These are phyloP conservation scores for Erebia ligea DNA, from an alignment of 2,888 invertebrate genomes.

Conservation along the genomic window DNA sequence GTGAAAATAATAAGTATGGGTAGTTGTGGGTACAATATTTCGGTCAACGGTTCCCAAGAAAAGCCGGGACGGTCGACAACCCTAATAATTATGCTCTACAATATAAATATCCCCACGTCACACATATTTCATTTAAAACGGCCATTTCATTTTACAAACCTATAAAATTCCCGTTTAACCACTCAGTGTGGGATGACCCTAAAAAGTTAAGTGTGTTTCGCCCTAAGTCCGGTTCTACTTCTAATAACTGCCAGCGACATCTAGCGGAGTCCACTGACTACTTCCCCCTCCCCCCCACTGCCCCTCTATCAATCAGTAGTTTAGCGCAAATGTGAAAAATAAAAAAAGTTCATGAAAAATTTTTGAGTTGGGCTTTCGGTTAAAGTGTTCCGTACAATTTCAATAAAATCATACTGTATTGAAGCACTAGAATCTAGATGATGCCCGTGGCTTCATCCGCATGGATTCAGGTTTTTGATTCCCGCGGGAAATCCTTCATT, in stretches of 20 bases:
- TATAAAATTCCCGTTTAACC: conserved; percentile 17
- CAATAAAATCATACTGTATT: too few relatives aligned
- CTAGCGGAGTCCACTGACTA: conserved; percentile 26
- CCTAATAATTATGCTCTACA: background rate
- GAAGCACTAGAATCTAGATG: too few relatives aligned
- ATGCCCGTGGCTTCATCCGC: too few relatives aligned
- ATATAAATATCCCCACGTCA: background rate
- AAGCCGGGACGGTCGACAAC: background rate
- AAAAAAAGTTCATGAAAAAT: conserved; percentile 45
- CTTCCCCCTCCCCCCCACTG: background rate
- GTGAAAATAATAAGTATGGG: too few relatives aligned
- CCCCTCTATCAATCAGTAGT: conserved; percentile 62
- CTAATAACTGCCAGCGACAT: conserved; percentile 31
- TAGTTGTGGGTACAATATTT: background rate
- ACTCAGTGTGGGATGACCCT: conserved; percentile 13
- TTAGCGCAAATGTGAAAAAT: conserved; percentile 63
- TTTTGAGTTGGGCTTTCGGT: background rate
- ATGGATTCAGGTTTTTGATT: too few relatives aligned
- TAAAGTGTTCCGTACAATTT: conserved; percentile 5
- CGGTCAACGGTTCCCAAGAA: conserved; percentile 4
- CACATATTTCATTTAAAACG: conserved; percentile 17
- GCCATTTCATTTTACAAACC: conserved; percentile 14
- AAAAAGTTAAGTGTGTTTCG: conserved; percentile 20
- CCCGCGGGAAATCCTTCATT: too few relatives aligned
- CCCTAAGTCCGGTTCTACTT: conserved; percentile 22